Evolutionary conservation across 2,888 invertebrate species (phyloP), one percentile per base, ranked within the genome.

Genomic region (Atethmia centrago): DNA sequence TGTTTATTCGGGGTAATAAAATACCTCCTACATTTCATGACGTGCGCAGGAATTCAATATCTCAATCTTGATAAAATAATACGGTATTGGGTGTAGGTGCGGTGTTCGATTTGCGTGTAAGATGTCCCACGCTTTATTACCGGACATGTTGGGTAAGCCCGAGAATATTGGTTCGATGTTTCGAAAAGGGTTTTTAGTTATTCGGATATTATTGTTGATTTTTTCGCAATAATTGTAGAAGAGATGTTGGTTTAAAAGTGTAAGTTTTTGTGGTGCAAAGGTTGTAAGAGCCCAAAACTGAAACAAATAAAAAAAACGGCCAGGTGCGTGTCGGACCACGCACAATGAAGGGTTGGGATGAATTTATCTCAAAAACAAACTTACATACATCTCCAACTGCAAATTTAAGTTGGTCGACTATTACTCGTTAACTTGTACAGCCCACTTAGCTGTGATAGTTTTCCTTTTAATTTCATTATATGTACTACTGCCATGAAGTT

Each of bases 21-120:
- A 88, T 87, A 87, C 80, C 80, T 84, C 71, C 80, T 82, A 76
- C 83, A 80, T 85, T 71, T 63, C 82, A 76, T 86, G 85, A 88
- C 87, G 82, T 88, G 86, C 77, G 80, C 77, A 69, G 82, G 83
- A 89, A 88, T 88, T 87, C 88, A 90, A 89, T 90, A 89, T 82
- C 86, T 87, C 88, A 87, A 87, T 85, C 84, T 74, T 79, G 71
- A 82, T 82, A 79, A 81, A 81, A 82, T 82, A 82, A 67, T 82
- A 73, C 64, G 77, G 74, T 80, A 77, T 82, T 77, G 70, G 75
- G 72, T 68, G 72, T 58, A 65, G 55, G 62, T 74, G 67, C 25
- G 59, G 62, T 75, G 42, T 74, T 64, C 69, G 76, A 84, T 82
- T 84, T 84, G 82, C 71, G 73, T 79, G 76, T 77, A 47, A 68